Base-by-base conservation (phyloP, 2,888 invertebrate genomes). In the Peribatodes rhomboidaria region DNA sequence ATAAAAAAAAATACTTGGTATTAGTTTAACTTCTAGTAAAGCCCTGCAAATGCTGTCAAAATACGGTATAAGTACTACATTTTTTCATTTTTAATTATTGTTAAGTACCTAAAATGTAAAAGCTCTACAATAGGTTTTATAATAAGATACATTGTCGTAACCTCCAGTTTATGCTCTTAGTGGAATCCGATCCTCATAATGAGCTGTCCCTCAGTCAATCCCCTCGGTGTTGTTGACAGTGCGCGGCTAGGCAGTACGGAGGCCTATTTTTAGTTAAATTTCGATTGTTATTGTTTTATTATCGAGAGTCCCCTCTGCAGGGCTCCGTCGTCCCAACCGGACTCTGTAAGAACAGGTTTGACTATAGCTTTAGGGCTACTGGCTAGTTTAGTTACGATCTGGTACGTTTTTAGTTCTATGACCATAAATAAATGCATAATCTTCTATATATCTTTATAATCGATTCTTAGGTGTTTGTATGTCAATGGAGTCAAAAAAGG, bases 311-410 rank as follows among this genome's bases (percentile, higher is more conserved):
- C 69, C 72, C 60, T 72, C 65, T 68, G 65, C 71, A 75, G 73
- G 72, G 76, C 64, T 65, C 61, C 54, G 70, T 69, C 70, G 69
- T 61, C 63, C 70, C 67, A 65, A 67, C 75, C 74, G 77, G 74
- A 78, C 76, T 75, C 77, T 33, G 49, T 27, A 31, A 77, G 83
- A 87, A 90, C 90, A 82, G 90, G 91, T 91, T 90, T 89, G 82
- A 81, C 84, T 79, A 80, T 82, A 81, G 85, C 59, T 1, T 9
- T 49, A 13, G 49, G 39, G 54, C n/a, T 44, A 64, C 14, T 53
- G 58, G 13, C 9, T 35, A 39, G 13, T 33, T 16, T 16, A 54
- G 33, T 58, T 58, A 63, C 53, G 27, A 54, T 11, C 8, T 7
- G 9, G 14, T 3, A 42, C 6, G 4, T 14, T 1, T 16, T 1